phyloP scores from a whole-genome alignment of 2,797 vertebrate species.

The Pyrocephalus nanus region DNA sequence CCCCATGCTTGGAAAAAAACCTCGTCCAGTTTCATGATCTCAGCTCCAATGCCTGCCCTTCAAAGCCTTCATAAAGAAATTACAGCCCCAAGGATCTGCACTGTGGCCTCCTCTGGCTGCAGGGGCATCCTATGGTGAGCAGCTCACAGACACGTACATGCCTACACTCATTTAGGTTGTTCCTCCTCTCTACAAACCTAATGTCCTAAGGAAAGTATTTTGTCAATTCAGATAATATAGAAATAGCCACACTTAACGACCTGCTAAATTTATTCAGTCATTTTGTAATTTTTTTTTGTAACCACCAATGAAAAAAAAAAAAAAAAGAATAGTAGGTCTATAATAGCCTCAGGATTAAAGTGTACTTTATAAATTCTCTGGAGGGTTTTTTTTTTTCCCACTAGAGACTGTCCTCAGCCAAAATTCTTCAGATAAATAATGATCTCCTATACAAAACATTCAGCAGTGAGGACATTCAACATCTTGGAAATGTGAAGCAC shows the following conservation, averaged over 20 bases:
- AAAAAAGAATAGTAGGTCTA: neutral
- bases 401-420: neutral
- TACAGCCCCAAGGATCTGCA: neutral
- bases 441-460: neutral
- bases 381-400: neutral
- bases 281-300: neutral
- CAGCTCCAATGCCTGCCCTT: neutral
- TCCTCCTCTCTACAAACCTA: neutral
- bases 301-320: neutral
- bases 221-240: neutral
- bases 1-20: neutral
- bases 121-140: neutral
- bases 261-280: neutral
- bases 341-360: neutral
- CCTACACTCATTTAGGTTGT: neutral
- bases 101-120: neutral
- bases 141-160: fast-evolving
- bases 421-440: constrained; percentile 5
- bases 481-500: neutral
- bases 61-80: neutral
- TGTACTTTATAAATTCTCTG: neutral
- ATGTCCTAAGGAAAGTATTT: neutral
- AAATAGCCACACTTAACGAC: neutral
- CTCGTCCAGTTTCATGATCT: neutral
- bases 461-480: neutral